phyloP scores from a whole-genome alignment of 2,113 vertebrate species.

The Pelodiscus sinensis region DNA sequence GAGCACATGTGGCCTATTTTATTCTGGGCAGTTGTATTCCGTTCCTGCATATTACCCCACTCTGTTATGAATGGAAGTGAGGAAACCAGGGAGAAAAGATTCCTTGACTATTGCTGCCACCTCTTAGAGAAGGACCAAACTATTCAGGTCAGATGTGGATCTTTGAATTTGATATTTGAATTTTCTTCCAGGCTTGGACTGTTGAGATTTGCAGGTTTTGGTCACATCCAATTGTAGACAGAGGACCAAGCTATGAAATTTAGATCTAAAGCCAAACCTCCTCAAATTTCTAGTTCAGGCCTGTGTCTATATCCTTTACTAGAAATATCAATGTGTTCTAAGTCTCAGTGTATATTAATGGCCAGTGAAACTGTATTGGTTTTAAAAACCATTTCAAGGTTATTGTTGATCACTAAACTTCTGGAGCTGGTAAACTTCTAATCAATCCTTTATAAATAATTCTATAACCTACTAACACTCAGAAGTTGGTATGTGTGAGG shows the following conservation, averaged over 20 bases:
- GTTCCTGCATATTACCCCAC: neutral
- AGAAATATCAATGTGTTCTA: neutral
- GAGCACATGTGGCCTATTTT: neutral
- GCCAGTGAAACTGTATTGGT: neutral
- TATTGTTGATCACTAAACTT: neutral
- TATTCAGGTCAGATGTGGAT: neutral
- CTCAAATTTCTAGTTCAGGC: neutral
- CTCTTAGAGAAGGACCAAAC: neutral
- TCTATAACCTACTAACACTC: neutral
- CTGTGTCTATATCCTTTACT: neutral
- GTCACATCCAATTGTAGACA: neutral
- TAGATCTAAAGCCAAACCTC: neutral
- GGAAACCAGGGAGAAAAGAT: neutral
- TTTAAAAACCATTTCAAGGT: neutral
- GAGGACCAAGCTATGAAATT: neutral
- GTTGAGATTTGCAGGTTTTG: neutral
- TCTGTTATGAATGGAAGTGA: neutral
- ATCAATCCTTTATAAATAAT: neutral
- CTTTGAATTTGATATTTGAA: neutral
- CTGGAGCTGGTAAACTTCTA: neutral
- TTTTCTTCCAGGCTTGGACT: neutral
- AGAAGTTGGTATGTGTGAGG: neutral
- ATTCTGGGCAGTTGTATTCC: neutral
- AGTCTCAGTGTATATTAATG: neutral
- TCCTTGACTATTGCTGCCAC: neutral